Evolutionary conservation across 2,113 vertebrate species (phyloP).

Genomic region (Prionailurus viverrinus): DNA sequence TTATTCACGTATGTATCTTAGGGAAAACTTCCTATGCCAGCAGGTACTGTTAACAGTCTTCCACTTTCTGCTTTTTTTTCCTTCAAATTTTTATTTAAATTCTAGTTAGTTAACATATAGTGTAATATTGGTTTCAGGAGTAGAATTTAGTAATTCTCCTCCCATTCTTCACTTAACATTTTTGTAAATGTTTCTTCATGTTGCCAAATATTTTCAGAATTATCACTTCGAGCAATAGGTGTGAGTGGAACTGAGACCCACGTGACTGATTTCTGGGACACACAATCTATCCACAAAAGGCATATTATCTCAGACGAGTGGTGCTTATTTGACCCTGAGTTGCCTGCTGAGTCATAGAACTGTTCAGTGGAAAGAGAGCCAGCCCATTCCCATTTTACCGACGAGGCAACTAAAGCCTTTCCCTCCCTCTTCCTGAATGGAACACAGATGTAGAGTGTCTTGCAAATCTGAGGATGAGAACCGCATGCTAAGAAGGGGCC

Average conservation of each 20-base stretch:
- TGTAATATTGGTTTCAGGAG: no score
- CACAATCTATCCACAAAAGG: background rate
- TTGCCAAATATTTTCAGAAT: constrained; percentile 18
- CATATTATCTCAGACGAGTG: background rate
- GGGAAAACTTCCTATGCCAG: background rate
- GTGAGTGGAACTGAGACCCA: background rate
- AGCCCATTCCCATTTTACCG: background rate
- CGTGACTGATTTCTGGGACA: background rate
- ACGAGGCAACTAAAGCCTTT: background rate
- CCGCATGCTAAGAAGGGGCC: background rate
- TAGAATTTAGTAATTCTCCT: background rate
- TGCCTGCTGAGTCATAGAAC: background rate
- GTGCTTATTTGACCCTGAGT: background rate
- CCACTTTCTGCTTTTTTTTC: background rate
- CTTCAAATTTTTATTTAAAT: no score
- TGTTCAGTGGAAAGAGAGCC: background rate
- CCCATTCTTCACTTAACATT: constrained; percentile 3
- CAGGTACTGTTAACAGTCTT: background rate
- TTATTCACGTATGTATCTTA: constrained; percentile 19
- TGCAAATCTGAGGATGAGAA: background rate
- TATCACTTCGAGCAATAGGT: background rate
- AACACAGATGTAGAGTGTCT: background rate
- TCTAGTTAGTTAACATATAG: no score
- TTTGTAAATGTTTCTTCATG: background rate
- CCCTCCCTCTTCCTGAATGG: background rate